Conservation (phyloP, 2,888 invertebrate species). For the Ochlodes sylvanus region DNA sequence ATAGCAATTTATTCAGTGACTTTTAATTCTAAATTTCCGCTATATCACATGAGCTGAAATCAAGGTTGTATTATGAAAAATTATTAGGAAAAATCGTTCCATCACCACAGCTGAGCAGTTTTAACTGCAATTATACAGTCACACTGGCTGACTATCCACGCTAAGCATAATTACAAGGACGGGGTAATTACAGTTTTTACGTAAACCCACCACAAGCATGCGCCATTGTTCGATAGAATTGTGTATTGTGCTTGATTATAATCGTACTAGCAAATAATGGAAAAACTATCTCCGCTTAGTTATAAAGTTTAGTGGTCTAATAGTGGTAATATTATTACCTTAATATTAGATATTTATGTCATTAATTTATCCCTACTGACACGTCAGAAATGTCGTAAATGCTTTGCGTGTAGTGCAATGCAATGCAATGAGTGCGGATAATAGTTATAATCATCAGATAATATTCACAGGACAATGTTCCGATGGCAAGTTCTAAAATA, state of each 20-base stretch:
- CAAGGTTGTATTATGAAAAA: slow-evolving; percentile 9
- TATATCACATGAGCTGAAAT: not conserved
- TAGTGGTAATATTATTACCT: no score
- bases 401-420: no score
- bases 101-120: slow-evolving; percentile 24
- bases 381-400: no score
- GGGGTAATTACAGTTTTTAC: slow-evolving; percentile 25
- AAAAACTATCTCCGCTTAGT: not conserved
- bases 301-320: not conserved
- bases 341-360: no score
- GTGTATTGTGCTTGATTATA: slow-evolving; percentile 12
- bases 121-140: slow-evolving; percentile 4
- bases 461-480: no score
- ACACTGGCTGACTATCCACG: slow-evolving; percentile 13
- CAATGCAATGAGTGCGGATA: no score
- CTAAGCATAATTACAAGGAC: slow-evolving; percentile 22
- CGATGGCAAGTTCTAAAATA: no score
- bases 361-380: no score
- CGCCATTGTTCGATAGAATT: slow-evolving; percentile 20
- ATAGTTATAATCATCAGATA: no score
- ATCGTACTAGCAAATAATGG: not conserved
- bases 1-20: not conserved
- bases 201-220: not conserved
- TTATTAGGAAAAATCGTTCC: slow-evolving; percentile 24
- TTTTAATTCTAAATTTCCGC: not conserved